Percentiles rank a stretch among this genome's conserved stretches.
phyloP scores from a whole-genome alignment of 37 sponge, comb jelly and placozoan genomes.

The Diacarnus erythraeanus region DNA sequence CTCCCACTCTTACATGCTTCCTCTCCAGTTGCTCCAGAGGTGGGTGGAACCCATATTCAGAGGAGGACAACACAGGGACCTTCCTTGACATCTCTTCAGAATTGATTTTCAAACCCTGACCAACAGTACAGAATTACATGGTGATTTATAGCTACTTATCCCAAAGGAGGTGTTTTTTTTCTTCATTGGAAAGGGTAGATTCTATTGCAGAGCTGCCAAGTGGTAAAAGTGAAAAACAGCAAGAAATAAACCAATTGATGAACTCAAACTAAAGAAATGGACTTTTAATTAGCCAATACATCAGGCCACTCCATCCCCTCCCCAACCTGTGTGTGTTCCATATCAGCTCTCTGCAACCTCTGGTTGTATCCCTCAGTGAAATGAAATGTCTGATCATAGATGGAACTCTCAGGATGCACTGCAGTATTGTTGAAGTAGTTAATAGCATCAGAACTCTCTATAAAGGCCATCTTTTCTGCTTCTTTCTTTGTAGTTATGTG shows the following conservation, averaged over 20 bases:
- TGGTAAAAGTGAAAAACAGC: no score
- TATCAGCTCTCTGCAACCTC: conserved; percentile 90
- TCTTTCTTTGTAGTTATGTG: not conserved
- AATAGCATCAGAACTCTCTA: not conserved
- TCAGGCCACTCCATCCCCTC: no score
- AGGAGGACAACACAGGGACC: conserved; percentile 84
- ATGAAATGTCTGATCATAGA: conserved; percentile 74
- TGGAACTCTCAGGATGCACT: not conserved
- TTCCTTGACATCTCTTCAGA: conserved; percentile 67
- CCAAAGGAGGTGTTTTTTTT: no score
- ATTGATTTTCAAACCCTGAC: conserved; percentile 66
- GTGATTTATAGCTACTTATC: no score
- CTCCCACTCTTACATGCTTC: conserved; percentile 75
- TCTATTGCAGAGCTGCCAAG: no score
- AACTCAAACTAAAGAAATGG: no score
- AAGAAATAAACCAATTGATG: no score
- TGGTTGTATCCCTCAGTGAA: conserved; percentile 83
- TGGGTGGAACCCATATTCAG: conserved; percentile 81
- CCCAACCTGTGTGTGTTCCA: conserved; percentile 69
- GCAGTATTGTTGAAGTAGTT: conserved; percentile 67
- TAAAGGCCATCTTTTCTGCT: not conserved
- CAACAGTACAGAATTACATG: not conserved
- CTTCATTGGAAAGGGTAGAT: no score
- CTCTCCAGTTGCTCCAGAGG: conserved; percentile 65
- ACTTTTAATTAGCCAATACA: no score